Conservation (phyloP, 2,888 invertebrate genomes). For the Thecophora atra region DNA sequence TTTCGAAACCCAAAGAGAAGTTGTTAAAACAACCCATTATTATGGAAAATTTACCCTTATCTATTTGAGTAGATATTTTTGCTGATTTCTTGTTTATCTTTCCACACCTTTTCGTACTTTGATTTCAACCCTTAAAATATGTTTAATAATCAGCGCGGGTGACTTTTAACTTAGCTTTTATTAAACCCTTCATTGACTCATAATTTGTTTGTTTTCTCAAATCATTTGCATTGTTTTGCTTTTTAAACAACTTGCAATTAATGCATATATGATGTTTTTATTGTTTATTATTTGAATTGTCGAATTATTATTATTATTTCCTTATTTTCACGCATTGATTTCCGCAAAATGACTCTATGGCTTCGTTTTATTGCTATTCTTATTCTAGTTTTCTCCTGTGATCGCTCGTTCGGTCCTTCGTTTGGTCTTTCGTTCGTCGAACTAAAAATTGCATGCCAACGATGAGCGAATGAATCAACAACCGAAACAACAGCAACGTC, state of each 20-base stretch:
- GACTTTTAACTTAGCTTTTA: too few species aligned
- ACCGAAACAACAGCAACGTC: neutral
- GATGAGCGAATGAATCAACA: constrained; percentile 1
- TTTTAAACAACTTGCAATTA: neutral
- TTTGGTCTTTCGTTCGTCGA: neutral
- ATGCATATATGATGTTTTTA: neutral
- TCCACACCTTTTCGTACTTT: too few species aligned
- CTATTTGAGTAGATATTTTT: too few species aligned
- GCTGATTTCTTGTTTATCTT: too few species aligned
- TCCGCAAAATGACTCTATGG: constrained; percentile 11
- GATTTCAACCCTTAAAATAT: too few species aligned
- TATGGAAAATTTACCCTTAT: too few species aligned
- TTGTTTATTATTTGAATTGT: constrained; percentile 10
- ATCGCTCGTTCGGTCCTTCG: neutral
- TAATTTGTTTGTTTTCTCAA: neutral
- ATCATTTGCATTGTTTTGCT: constrained; percentile 28
- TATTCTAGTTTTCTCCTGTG: neutral
- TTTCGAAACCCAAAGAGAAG: too few species aligned
- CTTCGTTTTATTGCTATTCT: constrained; percentile 27
- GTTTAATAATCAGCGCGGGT: too few species aligned
- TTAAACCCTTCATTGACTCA: neutral
- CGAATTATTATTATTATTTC: constrained; percentile 43
- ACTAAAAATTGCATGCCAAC: neutral
- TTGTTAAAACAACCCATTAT: too few species aligned
- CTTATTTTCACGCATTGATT: constrained; percentile 40